Conservation (phyloP, 2,113 vertebrate genomes). For the Columba livia region DNA sequence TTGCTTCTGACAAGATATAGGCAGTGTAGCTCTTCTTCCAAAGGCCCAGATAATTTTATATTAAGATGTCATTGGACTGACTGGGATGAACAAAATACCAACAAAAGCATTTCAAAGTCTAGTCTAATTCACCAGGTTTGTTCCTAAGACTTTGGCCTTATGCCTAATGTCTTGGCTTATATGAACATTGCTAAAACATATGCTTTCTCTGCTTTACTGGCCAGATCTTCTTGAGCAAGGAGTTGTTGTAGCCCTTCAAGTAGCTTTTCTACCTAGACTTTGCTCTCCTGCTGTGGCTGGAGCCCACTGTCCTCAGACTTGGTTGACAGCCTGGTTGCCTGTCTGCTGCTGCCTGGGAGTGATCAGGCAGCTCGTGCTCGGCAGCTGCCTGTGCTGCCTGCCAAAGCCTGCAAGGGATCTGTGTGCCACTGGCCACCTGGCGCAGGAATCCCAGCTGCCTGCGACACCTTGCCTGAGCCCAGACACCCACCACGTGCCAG, state of each 20-base stretch:
- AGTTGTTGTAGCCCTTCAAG: background rate
- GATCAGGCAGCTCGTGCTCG: background rate
- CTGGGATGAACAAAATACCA: background rate
- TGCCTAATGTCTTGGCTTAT: background rate
- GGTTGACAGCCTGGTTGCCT: constrained; percentile 38
- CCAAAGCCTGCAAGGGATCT: background rate
- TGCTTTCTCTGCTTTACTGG: background rate
- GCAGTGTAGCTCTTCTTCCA: background rate
- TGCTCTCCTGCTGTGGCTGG: background rate
- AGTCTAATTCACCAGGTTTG: background rate
- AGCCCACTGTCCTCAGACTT: background rate
- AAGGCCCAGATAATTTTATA: background rate
- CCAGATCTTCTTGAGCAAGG: background rate
- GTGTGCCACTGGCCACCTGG: background rate
- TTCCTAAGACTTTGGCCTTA: background rate
- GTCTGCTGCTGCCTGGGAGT: constrained; percentile 39
- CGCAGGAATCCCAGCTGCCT: background rate
- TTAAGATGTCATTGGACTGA: background rate
- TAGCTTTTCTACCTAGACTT: background rate
- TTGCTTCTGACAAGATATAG: background rate
- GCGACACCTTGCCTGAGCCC: background rate
- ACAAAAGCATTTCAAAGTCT: background rate
- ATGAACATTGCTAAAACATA: background rate
- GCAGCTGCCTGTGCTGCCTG: constrained; percentile 42
- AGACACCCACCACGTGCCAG: accelerated